A percentile compares a stretch with the other conserved stretches of the same genome.
phyloP scores from a whole-genome alignment of 2,888 invertebrate genomes.

The Mesorhabditis belari region DNA sequence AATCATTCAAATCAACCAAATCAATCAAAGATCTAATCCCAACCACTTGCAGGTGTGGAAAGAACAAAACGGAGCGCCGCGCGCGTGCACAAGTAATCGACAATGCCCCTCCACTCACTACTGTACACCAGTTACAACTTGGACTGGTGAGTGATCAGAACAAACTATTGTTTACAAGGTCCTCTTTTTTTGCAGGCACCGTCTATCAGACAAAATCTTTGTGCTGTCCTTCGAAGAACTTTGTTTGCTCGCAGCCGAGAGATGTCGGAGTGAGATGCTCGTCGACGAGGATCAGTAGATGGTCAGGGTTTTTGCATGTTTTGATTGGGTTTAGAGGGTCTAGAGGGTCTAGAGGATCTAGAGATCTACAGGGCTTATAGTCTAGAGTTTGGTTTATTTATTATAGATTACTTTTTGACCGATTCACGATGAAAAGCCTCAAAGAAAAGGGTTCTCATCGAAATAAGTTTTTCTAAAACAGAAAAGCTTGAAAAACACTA shows the following conservation, averaged over 20 bases:
- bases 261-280: conserved; percentile 47
- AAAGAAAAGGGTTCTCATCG: not conserved
- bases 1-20: no score
- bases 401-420: not conserved
- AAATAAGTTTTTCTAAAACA: not conserved
- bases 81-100: conserved; percentile 47
- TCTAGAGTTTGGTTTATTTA: conserved; percentile 16
- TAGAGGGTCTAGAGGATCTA: no score
- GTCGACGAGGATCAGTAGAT: conserved; percentile 40
- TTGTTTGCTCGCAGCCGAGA: conserved; percentile 46
- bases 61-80: conserved; percentile 48
- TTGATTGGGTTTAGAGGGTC: no score
- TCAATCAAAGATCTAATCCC: no score
- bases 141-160: conserved; percentile 21
- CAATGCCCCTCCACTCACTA: conserved; percentile 51
- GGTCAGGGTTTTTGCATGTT: no score
- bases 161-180: not conserved
- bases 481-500: no score
- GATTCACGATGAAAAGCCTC: not conserved
- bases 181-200: conserved; percentile 17
- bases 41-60: conserved; percentile 47
- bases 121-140: conserved; percentile 50
- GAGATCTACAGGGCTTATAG: no score
- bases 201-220: conserved; percentile 50
- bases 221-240: conserved; percentile 52